Conservation (phyloP, 2,888 invertebrate species). For the Clitarchus hookeri region DNA sequence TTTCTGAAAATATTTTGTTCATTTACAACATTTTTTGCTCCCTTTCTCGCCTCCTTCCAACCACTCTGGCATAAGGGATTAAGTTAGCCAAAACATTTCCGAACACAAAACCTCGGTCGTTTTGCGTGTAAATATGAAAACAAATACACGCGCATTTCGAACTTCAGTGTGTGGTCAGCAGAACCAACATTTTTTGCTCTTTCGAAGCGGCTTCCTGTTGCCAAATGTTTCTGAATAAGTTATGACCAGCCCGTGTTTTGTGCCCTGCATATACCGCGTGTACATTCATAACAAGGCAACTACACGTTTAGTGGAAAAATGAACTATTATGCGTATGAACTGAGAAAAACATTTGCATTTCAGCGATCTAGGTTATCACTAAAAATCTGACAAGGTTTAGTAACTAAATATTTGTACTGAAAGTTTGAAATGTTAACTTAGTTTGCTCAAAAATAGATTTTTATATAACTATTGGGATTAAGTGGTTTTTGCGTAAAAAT, state of each 20-base stretch:
- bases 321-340: background rate
- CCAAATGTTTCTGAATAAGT: conserved; percentile 9
- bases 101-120: conserved; percentile 9
- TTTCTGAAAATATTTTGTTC: background rate
- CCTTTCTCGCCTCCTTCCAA: background rate
- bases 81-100: conserved; percentile 12
- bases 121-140: conserved; percentile 8
- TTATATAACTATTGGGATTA: too few species aligned
- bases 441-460: too few species aligned
- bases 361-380: too few species aligned
- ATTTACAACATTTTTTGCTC: background rate
- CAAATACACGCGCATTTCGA: background rate
- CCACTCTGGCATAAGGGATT: background rate
- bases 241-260: background rate
- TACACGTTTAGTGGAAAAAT: background rate
- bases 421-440: too few species aligned
- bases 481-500: too few species aligned
- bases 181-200: background rate
- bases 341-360: background rate
- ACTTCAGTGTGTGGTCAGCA: background rate
- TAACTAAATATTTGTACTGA: too few species aligned
- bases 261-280: background rate
- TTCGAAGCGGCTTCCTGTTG: conserved; percentile 14
- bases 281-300: background rate
- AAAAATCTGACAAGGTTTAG: too few species aligned